Percentiles rank a stretch among this genome's conserved stretches.
Conservation (phyloP, 2,113 vertebrate species). For the Erinaceus europaeus region DNA sequence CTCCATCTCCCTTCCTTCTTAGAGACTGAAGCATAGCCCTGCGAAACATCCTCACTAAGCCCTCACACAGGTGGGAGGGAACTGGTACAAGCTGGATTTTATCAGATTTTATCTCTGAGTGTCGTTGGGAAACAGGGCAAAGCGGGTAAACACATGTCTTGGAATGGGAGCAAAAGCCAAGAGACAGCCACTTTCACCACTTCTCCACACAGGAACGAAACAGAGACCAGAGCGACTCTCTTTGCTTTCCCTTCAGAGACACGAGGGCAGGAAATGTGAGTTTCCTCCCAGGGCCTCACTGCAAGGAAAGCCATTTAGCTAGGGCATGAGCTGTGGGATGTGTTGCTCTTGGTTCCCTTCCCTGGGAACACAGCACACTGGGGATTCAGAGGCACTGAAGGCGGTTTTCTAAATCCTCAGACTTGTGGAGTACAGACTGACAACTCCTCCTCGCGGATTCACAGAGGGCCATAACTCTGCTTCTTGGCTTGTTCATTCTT, state of each 20-base stretch:
- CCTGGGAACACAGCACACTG: conserved; percentile 64
- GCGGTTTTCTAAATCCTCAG: conserved; percentile 64
- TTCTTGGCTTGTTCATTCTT: conserved; percentile 50
- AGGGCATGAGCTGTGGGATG: conserved; percentile 54
- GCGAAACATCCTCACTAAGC: background rate
- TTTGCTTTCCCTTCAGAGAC: conserved; percentile 45
- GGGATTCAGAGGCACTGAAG: conserved; percentile 69
- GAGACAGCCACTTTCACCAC: background rate
- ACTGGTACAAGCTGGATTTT: background rate
- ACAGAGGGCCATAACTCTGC: conserved; percentile 63
- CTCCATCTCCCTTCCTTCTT: background rate
- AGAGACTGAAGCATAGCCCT: background rate
- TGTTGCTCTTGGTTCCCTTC: conserved; percentile 73
- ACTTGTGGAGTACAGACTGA: conserved; percentile 68
- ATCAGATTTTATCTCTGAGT: background rate
- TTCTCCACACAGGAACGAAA: conserved; percentile 25
- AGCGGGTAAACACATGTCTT: conserved; percentile 9
- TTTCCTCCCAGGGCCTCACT: conserved; percentile 64
- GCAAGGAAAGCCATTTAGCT: conserved; percentile 60
- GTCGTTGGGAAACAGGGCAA: background rate
- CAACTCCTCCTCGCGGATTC: conserved; percentile 59
- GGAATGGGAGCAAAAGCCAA: conserved; percentile 41
- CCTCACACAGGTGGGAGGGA: background rate
- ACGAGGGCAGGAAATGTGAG: conserved; percentile 62
- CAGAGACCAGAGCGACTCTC: conserved; percentile 7